phyloP scores from a whole-genome alignment of 2,797 vertebrate genomes.

The Eleutherodactylus coqui region DNA sequence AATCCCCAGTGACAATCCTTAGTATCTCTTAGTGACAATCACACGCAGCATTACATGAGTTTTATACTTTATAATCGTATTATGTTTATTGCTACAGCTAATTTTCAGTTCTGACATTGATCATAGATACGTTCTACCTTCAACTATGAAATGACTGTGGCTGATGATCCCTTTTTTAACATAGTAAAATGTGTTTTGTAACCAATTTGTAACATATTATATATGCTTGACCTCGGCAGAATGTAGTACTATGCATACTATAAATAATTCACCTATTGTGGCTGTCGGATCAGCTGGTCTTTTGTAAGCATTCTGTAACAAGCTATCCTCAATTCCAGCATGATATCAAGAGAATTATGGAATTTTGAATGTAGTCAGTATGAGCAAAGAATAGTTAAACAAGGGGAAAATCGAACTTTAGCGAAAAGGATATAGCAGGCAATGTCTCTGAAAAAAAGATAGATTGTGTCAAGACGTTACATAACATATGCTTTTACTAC shows the following conservation, averaged over 20 bases:
- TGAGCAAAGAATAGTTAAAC: background rate
- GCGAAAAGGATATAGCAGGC: background rate
- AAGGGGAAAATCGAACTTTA: background rate
- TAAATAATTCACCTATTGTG: slow-evolving; percentile 22
- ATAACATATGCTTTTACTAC: too few species aligned
- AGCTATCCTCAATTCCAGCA: background rate
- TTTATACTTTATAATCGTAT: background rate
- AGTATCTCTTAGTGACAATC: too few species aligned
- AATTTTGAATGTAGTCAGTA: background rate
- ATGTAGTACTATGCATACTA: background rate
- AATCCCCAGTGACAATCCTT: too few species aligned
- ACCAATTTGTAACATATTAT: background rate
- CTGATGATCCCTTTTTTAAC: background rate
- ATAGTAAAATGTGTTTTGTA: background rate
- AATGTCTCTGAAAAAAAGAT: background rate
- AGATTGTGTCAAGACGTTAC: background rate
- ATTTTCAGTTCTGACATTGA: background rate
- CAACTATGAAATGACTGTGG: background rate
- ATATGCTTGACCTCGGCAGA: background rate
- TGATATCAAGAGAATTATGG: background rate
- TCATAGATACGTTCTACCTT: background rate
- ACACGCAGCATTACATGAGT: too few species aligned
- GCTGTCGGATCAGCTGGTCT: background rate
- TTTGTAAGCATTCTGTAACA: background rate
- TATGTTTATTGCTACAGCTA: background rate